A percentile compares a stretch with the other conserved stretches of the same genome.
phyloP scores from a whole-genome alignment of 2,888 invertebrate genomes.

The Phengaris arion region DNA sequence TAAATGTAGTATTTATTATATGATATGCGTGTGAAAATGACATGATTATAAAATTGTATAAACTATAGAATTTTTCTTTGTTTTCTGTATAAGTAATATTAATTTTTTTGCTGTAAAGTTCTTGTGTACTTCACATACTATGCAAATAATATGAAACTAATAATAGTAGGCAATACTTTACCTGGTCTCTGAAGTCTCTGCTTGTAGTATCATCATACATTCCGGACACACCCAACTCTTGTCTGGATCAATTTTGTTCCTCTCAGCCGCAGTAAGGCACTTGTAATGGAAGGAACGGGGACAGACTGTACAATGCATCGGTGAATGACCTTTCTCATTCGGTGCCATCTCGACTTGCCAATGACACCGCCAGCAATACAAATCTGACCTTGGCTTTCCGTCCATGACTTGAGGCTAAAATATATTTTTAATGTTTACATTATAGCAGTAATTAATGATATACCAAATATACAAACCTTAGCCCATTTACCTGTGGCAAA shows the following conservation, averaged over 20 bases:
- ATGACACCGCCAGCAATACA: constrained; percentile 96
- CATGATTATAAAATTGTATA: not conserved
- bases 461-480: not conserved
- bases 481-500: not conserved
- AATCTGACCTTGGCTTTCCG: constrained; percentile 79
- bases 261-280: constrained; percentile 81
- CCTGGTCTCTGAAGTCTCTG: constrained; percentile 86
- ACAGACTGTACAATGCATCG: constrained; percentile 87
- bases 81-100: not conserved
- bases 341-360: constrained; percentile 80
- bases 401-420: constrained; percentile 44
- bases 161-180: constrained; percentile 42
- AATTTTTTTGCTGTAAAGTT: not conserved
- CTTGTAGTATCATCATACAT: constrained; percentile 85
- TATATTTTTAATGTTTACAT: not conserved
- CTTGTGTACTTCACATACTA: too few species aligned
- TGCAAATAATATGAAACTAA: too few species aligned
- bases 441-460: not conserved
- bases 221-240: constrained; percentile 91
- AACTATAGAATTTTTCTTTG: not conserved
- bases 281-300: constrained; percentile 90
- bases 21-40: not conserved
- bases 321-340: constrained; percentile 57
- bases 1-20: not conserved
- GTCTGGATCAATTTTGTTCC: constrained; percentile 63